phyloP scores from a whole-genome alignment of 1,140 invertebrate genomes.

The Bombus cullumanus region DNA sequence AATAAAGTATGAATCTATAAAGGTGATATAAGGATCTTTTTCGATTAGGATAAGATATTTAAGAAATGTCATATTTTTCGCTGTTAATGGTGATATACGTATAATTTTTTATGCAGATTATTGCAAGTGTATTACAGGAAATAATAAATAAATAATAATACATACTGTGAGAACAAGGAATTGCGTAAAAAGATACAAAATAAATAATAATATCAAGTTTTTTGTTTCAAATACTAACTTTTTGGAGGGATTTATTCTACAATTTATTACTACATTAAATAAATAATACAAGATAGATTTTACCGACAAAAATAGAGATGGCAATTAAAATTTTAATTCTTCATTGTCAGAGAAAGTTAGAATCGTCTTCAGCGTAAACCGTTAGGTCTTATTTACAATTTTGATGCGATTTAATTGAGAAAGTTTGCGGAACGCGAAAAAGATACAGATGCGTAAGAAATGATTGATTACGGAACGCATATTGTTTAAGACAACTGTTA shows the following conservation, averaged over 20 bases:
- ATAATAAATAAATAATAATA: background rate
- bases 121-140: background rate
- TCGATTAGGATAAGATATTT: background rate
- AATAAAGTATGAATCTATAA: background rate
- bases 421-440: constrained; percentile 11
- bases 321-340: background rate
- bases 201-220: background rate
- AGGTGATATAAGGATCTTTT: too few species aligned
- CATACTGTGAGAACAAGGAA: background rate
- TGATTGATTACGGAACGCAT: constrained; percentile 33
- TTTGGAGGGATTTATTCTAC: background rate
- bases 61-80: background rate
- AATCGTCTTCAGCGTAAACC: background rate
- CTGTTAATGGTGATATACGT: background rate
- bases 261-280: constrained; percentile 19
- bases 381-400: constrained; percentile 10
- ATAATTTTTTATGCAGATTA: constrained; percentile 5
- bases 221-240: background rate
- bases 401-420: background rate
- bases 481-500: constrained; percentile 30
- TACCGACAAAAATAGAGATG: background rate
- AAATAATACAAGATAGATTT: background rate
- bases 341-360: background rate
- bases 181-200: background rate
- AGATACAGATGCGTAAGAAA: background rate